These are phyloP conservation scores for Sebastolobus altivelis DNA, from an alignment of 2,797 vertebrate genomes.

Conservation along the genomic window DNA sequence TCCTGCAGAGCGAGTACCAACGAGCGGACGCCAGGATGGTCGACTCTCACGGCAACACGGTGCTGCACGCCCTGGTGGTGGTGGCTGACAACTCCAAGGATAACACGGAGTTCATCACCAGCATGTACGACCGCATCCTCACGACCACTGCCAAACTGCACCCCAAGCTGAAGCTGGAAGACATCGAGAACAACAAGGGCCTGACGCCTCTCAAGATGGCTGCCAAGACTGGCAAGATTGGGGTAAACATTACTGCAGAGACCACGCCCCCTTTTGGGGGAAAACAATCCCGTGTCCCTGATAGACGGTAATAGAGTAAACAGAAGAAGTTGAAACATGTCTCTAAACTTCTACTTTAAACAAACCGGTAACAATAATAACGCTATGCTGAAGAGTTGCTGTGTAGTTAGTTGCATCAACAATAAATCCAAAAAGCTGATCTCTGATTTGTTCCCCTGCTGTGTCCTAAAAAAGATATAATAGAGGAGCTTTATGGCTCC, in stretches of 20 bases:
- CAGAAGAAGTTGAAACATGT: too few species aligned
- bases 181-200: conserved; percentile 87
- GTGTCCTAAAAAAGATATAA: too few species aligned
- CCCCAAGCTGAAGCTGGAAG: conserved; percentile 87
- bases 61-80: conserved; percentile 93
- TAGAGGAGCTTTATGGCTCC: too few species aligned
- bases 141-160: conserved; percentile 81
- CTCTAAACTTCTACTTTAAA: too few species aligned
- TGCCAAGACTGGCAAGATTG: conserved; percentile 92
- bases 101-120: conserved; percentile 92
- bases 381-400: rapidly evolving
- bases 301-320: rapidly evolving
- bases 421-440: too few species aligned
- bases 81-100: conserved; percentile 90
- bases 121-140: conserved; percentile 93
- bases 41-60: conserved; percentile 93
- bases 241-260: conserved; percentile 80
- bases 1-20: conserved; percentile 89
- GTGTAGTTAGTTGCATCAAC: too few species aligned
- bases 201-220: conserved; percentile 93
- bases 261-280: too few species aligned
- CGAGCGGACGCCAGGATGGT: conserved; percentile 75
- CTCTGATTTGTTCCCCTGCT: too few species aligned
- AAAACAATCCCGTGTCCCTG: too few species aligned
- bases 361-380: too few species aligned